Percentiles rank a stretch among this genome's conserved stretches.
Conservation (phyloP, 2,113 vertebrate species). For the Melanocharis versteri region DNA sequence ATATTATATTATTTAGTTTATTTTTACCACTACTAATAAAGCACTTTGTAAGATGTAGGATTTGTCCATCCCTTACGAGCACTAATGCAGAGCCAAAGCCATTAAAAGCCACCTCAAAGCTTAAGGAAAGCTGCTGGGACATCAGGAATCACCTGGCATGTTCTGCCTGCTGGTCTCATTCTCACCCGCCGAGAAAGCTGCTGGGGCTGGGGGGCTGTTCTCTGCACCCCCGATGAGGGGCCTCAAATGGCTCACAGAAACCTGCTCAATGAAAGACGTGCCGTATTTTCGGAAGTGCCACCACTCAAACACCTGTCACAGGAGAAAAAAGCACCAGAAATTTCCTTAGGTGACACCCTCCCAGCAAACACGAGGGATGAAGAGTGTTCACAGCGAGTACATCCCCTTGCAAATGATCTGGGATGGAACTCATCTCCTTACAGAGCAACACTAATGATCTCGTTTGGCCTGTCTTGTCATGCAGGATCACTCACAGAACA, state of each 20-base stretch:
- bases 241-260: constrained; percentile 92
- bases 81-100: not conserved
- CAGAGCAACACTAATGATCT: not conserved
- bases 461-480: not conserved
- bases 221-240: constrained; percentile 90
- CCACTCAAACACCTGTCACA: constrained; percentile 93
- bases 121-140: not conserved
- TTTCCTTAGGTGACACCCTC: not conserved
- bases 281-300: constrained; percentile 98
- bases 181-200: constrained; percentile 83
- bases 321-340: constrained; percentile 13
- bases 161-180: constrained; percentile 81
- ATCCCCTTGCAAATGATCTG: not conserved
- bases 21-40: not conserved
- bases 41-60: fast-evolving
- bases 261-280: constrained; percentile 97
- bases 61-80: not conserved
- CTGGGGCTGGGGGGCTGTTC: constrained; percentile 76
- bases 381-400: not conserved
- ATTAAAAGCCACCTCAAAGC: not conserved
- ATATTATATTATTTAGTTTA: not conserved
- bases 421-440: not conserved
- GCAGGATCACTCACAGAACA: not conserved
- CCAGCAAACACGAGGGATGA: not conserved
- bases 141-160: constrained; percentile 82